Evolutionary conservation across 1,140 invertebrate species (phyloP).

Genomic region (Sipha flava): DNA sequence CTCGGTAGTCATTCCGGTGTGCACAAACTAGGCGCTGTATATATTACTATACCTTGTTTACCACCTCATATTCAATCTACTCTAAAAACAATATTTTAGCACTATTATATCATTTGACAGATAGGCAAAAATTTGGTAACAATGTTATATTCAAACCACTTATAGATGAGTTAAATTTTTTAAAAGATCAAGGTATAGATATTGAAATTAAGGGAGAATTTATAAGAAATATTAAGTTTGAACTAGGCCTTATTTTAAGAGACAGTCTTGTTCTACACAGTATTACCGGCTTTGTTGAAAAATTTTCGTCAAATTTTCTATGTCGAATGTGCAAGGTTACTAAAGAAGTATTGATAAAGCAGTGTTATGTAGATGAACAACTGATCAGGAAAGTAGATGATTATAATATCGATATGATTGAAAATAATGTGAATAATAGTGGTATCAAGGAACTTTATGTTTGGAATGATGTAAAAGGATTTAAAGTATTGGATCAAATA

Average conservation of each 20-base stretch:
- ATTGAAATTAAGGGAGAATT: neutral
- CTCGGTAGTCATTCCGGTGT: neutral
- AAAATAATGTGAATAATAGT: neutral
- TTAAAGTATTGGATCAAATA: neutral
- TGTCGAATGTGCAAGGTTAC: neutral
- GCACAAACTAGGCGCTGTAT: neutral
- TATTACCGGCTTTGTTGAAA: neutral
- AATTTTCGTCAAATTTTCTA: neutral
- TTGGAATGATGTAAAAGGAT: neutral
- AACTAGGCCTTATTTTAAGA: neutral
- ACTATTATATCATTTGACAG: neutral
- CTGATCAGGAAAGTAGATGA: neutral
- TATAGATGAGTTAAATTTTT: neutral
- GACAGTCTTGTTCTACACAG: neutral
- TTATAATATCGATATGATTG: neutral
- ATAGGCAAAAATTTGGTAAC: neutral
- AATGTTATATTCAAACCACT: neutral
- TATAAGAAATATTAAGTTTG: neutral
- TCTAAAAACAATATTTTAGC: neutral
- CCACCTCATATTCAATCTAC: neutral
- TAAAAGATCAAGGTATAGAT: neutral
- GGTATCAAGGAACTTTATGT: neutral
- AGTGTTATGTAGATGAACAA: neutral
- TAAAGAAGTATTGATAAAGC: neutral
- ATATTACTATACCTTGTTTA: neutral